These are phyloP conservation scores for Cyanoliseus patagonus DNA, from an alignment of 2,113 vertebrate genomes.

Conservation along the genomic window DNA sequence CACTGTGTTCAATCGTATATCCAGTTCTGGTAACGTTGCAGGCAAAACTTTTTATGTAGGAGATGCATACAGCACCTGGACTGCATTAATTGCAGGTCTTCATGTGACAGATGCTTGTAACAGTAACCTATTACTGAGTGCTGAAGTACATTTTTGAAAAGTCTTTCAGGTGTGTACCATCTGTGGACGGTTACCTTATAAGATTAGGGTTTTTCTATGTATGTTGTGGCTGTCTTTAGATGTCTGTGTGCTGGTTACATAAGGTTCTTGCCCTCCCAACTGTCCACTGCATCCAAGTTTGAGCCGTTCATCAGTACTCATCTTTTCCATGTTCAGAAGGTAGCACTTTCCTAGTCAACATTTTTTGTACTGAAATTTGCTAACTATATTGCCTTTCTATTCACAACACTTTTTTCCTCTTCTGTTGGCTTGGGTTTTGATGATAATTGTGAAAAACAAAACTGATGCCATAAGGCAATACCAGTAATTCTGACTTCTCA, in stretches of 20 bases:
- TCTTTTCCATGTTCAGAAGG: neutral
- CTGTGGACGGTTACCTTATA: neutral
- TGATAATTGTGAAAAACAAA: neutral
- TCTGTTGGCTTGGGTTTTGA: neutral
- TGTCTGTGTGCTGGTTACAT: neutral
- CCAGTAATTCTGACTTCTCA: neutral
- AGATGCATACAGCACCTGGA: neutral
- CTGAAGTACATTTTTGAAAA: neutral
- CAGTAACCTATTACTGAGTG: neutral
- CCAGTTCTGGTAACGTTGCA: neutral
- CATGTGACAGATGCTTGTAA: neutral
- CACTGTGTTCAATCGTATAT: neutral
- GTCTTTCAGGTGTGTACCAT: neutral
- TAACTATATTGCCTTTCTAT: neutral
- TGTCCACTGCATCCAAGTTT: neutral
- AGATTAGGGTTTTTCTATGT: neutral
- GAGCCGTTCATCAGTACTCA: neutral
- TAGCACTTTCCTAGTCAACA: neutral
- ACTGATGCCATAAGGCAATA: neutral
- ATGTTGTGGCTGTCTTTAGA: neutral
- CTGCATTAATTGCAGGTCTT: neutral
- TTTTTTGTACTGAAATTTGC: neutral
- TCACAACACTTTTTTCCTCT: neutral
- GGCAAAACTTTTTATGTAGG: neutral
- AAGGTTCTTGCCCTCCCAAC: neutral